These are phyloP conservation scores for Chaetophractus vellerosus DNA, from an alignment of 2,797 vertebrate species.

Conservation along the genomic window DNA sequence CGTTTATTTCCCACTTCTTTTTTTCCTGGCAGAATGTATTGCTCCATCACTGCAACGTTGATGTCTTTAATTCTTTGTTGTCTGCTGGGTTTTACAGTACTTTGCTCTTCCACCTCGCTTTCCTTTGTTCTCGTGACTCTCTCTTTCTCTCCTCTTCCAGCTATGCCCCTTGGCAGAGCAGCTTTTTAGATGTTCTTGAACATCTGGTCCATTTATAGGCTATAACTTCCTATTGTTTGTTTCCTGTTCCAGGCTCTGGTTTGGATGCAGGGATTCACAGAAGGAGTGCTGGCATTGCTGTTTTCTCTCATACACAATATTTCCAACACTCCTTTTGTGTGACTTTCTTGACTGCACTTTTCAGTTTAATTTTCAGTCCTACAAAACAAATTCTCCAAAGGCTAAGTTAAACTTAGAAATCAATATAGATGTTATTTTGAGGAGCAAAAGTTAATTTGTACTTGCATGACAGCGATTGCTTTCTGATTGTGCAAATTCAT, in stretches of 20 bases:
- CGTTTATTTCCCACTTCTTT: neutral
- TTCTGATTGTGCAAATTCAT: constrained; percentile 34
- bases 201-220: constrained; percentile 11
- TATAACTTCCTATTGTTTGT: neutral
- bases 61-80: neutral
- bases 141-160: accelerated
- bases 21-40: neutral
- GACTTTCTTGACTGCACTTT: neutral
- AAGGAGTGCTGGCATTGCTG: neutral
- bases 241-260: neutral
- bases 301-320: neutral
- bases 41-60: neutral
- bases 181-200: neutral
- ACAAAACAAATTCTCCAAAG: neutral
- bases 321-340: neutral
- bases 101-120: accelerated
- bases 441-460: neutral
- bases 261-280: neutral
- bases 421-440: neutral
- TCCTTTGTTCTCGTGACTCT: neutral
- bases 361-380: constrained; percentile 46
- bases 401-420: neutral
- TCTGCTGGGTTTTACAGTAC: accelerated
- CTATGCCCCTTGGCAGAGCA: neutral
- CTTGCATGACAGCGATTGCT: neutral